Percentiles rank a stretch among this genome's conserved stretches.
Evolutionary conservation across 2,113 vertebrate genomes (phyloP).

Genomic region (Montifringilla adamsi): DNA sequence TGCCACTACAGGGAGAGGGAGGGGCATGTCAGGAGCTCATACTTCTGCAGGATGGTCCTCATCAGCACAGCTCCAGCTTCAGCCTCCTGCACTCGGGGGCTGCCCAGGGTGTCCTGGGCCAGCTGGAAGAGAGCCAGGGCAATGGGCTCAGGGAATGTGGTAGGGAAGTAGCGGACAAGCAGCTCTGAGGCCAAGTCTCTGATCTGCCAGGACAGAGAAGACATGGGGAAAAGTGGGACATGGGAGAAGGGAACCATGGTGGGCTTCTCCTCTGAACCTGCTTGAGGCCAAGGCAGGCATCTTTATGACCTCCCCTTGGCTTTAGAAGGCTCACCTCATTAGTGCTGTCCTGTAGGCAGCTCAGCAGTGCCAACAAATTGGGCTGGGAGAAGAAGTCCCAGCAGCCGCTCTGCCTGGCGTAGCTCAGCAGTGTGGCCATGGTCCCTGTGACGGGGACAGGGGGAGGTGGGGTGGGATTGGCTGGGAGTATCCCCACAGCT

Average conservation of each 20-base stretch:
- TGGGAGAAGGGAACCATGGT: neutral
- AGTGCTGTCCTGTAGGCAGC: conserved; percentile 86
- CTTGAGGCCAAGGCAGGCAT: rapidly evolving
- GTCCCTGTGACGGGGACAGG: conserved; percentile 59
- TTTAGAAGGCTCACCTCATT: conserved; percentile 75
- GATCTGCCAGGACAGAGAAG: conserved; percentile 71
- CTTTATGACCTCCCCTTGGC: rapidly evolving
- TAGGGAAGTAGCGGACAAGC: conserved; percentile 78
- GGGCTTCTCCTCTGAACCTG: neutral
- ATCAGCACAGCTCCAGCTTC: conserved; percentile 83
- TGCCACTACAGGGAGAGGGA: neutral
- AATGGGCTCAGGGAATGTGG: conserved; percentile 58
- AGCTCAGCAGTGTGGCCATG: conserved; percentile 76
- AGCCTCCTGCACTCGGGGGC: conserved; percentile 84
- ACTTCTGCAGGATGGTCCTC: conserved; percentile 85
- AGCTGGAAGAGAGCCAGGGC: conserved; percentile 63
- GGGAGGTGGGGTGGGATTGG: rapidly evolving
- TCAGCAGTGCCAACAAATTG: conserved; percentile 77
- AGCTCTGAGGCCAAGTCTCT: conserved; percentile 82
- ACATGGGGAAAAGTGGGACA: neutral
- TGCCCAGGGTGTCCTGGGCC: conserved; percentile 72
- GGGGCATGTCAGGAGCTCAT: neutral
- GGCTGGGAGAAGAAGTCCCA: conserved; percentile 84
- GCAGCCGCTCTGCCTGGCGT: conserved; percentile 66
- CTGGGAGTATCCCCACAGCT: neutral